These are phyloP conservation scores for Tetragonula clypearis DNA, from an alignment of 1,140 invertebrate genomes.

Conservation along the genomic window DNA sequence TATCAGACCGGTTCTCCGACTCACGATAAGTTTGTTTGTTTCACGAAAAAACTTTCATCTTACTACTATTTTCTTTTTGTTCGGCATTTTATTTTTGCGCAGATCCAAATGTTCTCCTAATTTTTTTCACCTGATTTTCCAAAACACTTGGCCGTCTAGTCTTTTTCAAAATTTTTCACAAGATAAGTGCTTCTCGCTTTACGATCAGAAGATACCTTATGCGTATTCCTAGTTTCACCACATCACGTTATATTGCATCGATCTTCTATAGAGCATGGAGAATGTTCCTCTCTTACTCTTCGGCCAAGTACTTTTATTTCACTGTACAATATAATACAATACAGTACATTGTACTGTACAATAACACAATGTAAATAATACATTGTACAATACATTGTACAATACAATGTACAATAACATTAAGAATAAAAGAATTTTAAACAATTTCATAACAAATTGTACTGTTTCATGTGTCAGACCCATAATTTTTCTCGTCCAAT, in stretches of 20 bases:
- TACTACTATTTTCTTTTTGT: not conserved
- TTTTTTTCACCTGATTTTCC: slow-evolving; percentile 34
- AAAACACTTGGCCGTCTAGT: slow-evolving; percentile 12
- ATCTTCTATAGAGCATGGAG: not conserved
- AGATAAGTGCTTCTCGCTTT: not conserved
- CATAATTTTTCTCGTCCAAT: not conserved
- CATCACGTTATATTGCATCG: not conserved
- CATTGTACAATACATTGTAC: not conserved
- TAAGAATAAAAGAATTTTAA: not conserved
- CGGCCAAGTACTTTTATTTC: not conserved
- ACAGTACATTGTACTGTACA: not conserved
- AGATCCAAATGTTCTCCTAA: not conserved
- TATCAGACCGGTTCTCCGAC: slow-evolving; percentile 10
- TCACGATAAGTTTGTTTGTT: slow-evolving; percentile 33
- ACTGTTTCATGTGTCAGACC: no score
- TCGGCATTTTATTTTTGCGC: slow-evolving; percentile 6
- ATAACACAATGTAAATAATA: not conserved
- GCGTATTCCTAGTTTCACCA: not conserved
- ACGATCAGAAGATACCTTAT: not conserved
- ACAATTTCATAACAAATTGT: slow-evolving; percentile 6
- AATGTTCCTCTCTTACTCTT: not conserved
- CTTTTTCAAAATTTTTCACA: not conserved
- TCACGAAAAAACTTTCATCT: slow-evolving; percentile 7
- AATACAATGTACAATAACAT: not conserved
- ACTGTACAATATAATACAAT: no score